Evolutionary conservation across 2,888 invertebrate species (phyloP), one percentile per base, ranked within the genome.

Genomic region (Andrena marginata): DNA sequence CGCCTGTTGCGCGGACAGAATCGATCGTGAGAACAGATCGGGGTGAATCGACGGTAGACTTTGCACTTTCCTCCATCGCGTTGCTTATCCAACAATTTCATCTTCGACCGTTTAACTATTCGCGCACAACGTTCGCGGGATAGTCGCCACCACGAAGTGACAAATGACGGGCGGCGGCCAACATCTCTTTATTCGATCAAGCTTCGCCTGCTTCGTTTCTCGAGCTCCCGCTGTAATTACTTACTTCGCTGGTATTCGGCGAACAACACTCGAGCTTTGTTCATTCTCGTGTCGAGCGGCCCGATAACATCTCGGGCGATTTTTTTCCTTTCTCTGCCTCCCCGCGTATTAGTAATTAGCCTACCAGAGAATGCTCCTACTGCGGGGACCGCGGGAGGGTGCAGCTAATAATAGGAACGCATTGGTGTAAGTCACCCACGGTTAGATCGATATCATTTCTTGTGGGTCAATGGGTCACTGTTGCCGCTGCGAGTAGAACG

Each of bases 391-490:
- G 56, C 10, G 56, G 56, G 56, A 56, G 56, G 56, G 23, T 23
- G 10, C 23, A 35, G 72, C 35, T 82, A 82, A 82, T 84, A 84
- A 82, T 82, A 82, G 78, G 72, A 20, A 51, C 72, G 64, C 63
- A 75, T 75, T 60, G 59, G 76, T 71, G 75, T 77, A 78, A 82
- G 82, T 78, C 82, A 82, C 75, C 82, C 84, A 62, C 64, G 71
- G 54, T 74, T 82, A 83, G 83, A 84, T 84, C 83, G 29, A 84
- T 84, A 84, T 84, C 82, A 70, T 82, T 82, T 59, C 83, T 84
- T 78, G 82, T 82, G 78, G 84, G 84, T 84, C 82, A 84, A 84
- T 78, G 62, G 78, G 84, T 42, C 75, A 75, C 33, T 60, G 60
- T 76, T 56, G 59, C 71, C 71, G 26, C 51, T 54, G 42, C 54